Base-by-base conservation (phyloP, 2,888 invertebrate species). In the Tipula lateralis region DNA sequence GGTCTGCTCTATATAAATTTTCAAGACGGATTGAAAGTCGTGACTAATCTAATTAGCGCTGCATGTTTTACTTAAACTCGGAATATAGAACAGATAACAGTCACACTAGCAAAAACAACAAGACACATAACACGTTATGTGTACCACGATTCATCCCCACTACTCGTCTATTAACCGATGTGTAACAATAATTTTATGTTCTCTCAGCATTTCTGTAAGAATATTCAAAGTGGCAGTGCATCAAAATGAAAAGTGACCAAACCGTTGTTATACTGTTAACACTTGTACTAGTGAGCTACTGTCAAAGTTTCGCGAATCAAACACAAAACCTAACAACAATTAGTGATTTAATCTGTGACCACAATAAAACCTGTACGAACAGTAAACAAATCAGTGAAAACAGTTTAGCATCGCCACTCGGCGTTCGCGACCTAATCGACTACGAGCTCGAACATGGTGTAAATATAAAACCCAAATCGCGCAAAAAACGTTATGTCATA, bases 401-500 rank as follows among this genome's bases (percentile, higher is more conserved):
- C 7, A 66, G 1, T 66, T 66, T 66, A 24, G 7, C 24, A 24
- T 7, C 2, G 2, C 66, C 66, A 9, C 66, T n/a, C n/a, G n/a
- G n/a, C n/a, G 7, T 19, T 9, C 19, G 9, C 2, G 66, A 66
- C 24, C 9, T 24, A 9, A 4, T 39, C n/a, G 66, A 66, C 3
- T 66, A 66, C 12, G 66, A 66, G 9, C 19, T 66, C 24, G 66
- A 19, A 24, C n/a, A 66, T 12, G 9, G 24, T 24, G 7, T 24
- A 24, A 66, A 66, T 66, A 24, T 24, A 66, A 66, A 66, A 66
- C 66, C 66, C 19, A 66, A 66, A 66, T 88, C 88, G 2, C 87
- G 90, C 9, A 88, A 88, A 82, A 91, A 90, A 85, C 91, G 92
- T 82, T 92, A 91, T 88, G 89, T 92, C 85, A 91, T 92, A 85